Conservation (phyloP, 2,113 vertebrate genomes). For the Nesogale talazaci region DNA sequence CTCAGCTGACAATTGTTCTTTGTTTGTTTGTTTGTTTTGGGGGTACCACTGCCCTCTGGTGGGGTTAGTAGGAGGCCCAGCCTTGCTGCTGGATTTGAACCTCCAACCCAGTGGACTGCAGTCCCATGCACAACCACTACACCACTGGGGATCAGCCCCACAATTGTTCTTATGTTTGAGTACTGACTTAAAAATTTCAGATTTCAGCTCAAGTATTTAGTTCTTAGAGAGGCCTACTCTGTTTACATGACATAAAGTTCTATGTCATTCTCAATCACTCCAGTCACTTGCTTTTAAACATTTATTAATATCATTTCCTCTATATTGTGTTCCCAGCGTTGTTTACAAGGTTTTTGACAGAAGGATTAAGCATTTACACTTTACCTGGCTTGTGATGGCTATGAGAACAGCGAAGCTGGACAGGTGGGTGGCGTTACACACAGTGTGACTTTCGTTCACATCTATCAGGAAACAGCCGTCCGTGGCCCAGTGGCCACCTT, state of each 20-base stretch:
- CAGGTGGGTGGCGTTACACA: conserved; percentile 86
- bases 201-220: not conserved
- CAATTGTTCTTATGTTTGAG: too few species aligned
- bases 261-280: not conserved
- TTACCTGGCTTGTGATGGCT: conserved; percentile 77
- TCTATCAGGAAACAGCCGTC: conserved; percentile 80
- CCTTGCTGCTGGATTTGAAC: too few species aligned
- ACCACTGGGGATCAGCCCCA: too few species aligned
- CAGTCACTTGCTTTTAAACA: not conserved
- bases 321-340: not conserved
- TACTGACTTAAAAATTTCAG: not conserved
- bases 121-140: too few species aligned
- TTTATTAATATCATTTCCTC: not conserved
- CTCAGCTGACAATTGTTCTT: too few species aligned
- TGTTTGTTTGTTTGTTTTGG: too few species aligned
- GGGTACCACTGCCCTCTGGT: too few species aligned
- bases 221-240: not conserved
- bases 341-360: not conserved
- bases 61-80: too few species aligned
- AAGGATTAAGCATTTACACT: not conserved
- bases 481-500: conserved; percentile 79
- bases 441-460: conserved; percentile 77
- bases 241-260: not conserved
- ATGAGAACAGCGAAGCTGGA: conserved; percentile 89
- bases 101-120: too few species aligned